These are phyloP conservation scores for Eupithecia vulgata DNA, from an alignment of 2,888 invertebrate species.

Conservation along the genomic window DNA sequence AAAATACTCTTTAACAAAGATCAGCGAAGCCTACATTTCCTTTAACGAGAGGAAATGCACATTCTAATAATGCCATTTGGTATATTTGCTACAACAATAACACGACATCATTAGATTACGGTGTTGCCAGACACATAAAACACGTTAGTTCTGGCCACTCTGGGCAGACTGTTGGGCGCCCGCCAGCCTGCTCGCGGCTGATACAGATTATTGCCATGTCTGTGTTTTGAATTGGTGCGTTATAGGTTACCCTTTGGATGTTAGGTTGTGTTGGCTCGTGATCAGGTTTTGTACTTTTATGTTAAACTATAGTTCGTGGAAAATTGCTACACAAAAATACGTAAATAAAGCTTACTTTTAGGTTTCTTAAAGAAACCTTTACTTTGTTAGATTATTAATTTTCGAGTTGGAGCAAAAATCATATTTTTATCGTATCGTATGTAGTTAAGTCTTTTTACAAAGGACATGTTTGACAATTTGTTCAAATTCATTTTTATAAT, in stretches of 20 bases:
- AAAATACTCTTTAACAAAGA: too few relatives aligned
- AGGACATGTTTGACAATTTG: too few relatives aligned
- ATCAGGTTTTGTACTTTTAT: neutral
- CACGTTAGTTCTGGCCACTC: constrained; percentile 43
- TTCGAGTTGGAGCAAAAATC: too few relatives aligned
- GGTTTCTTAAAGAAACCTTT: too few relatives aligned
- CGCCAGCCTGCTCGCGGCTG: constrained; percentile 49
- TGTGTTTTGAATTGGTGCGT: constrained; percentile 36
- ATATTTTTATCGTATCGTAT: too few relatives aligned
- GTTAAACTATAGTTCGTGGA: neutral
- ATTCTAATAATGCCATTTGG: neutral
- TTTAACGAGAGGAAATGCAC: neutral
- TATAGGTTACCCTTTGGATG: constrained; percentile 8
- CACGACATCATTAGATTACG: constrained; percentile 50
- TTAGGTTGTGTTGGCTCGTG: neutral
- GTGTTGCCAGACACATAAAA: constrained; percentile 64
- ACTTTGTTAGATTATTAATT: too few relatives aligned
- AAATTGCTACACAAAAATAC: neutral
- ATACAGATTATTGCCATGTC: constrained; percentile 33
- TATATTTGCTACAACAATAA: constrained; percentile 18
- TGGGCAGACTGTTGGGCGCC: constrained; percentile 50
- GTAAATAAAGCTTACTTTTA: neutral
- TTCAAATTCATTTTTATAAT: too few relatives aligned
- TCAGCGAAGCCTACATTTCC: too few relatives aligned
- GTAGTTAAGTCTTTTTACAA: too few relatives aligned